Base-by-base conservation (phyloP, 2,113 vertebrate genomes). In the Seriola aureovittata region DNA sequence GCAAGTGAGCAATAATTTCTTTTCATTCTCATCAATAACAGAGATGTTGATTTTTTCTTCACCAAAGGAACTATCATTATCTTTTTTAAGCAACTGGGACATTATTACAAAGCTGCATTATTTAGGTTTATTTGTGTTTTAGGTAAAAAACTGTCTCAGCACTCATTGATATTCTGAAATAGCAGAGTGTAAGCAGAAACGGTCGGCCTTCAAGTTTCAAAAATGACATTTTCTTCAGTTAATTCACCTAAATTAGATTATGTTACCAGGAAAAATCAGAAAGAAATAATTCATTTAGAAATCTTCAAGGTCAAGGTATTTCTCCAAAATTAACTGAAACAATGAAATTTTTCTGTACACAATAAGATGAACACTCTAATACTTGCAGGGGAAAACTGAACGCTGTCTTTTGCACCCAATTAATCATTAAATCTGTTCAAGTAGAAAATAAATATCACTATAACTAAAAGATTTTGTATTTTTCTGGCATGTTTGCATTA, bases 301-400 rank as follows among this genome's bases (percentile, higher is more conserved):
- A 78, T 81, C 23, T 66, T 46, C 59, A 14, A 48, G n/a, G 29
- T 65, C 3, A 40, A 57, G 3, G 13, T 10, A 8, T 25, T 58
- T 36, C 67, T 50, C n/a, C 23, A 14, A 14, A 82, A 66, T n/a
- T 0, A 77, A 60, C 7, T 36, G 9, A 69, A 70, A 76, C 32
- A 36, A 38, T 21, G 6, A 1, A 60, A 67, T 62, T 13, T 25
- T 2, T 54, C 60, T 42, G 34, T 5, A 38, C 11, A 66, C 10
- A 25, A 62, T 46, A 9, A 50, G 59, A 65, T 44, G 32, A 78
- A 42, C 50, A 50, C 57, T 73, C 21, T 0, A 6, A 11, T 40
- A 81, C 34, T 55, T 82, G 17, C 2, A 29, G 19, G 32, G 36
- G 42, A 59, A 82, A 71, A 83, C 16, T 5, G 4, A 34, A 52